Evolutionary conservation across 2,888 invertebrate genomes (phyloP).

Genomic region (Dryobota labecula): DNA sequence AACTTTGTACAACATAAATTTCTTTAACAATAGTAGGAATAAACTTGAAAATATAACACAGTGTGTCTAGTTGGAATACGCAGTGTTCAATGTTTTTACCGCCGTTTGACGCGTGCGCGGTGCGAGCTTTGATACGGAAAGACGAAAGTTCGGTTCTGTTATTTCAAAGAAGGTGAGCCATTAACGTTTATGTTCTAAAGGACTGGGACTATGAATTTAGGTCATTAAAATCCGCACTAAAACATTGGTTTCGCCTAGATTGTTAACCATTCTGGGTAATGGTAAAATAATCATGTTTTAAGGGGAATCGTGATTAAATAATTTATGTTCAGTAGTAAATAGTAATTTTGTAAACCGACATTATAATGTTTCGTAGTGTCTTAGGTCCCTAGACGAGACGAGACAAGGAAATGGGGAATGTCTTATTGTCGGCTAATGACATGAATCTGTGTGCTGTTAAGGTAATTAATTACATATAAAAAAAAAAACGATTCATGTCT

Average conservation of each 20-base stretch:
- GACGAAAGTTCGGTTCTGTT: conserved; percentile 57
- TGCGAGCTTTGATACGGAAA: conserved; percentile 49
- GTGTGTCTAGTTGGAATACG: conserved; percentile 63
- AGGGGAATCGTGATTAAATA: conserved; percentile 17
- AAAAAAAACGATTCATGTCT: too few species aligned
- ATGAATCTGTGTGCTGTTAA: not conserved
- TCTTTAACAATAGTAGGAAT: conserved; percentile 38
- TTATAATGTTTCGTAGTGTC: not conserved
- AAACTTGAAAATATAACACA: conserved; percentile 50
- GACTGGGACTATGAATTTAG: conserved; percentile 40
- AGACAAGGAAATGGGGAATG: too few species aligned
- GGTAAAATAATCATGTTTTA: conserved; percentile 18
- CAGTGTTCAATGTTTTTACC: conserved; percentile 61
- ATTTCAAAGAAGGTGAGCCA: conserved; percentile 51
- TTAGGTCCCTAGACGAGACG: too few species aligned
- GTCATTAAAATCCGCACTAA: conserved; percentile 57
- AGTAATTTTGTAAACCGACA: not conserved
- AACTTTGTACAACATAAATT: conserved; percentile 46
- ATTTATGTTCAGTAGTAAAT: not conserved
- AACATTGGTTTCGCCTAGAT: conserved; percentile 46
- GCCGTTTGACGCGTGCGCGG: conserved; percentile 65
- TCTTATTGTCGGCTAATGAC: not conserved
- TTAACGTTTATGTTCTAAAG: conserved; percentile 54
- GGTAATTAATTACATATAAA: too few species aligned
- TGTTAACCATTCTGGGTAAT: conserved; percentile 37